Evolutionary conservation across 1,140 invertebrate species (phyloP).

Genomic region (Procambarus clarkii): DNA sequence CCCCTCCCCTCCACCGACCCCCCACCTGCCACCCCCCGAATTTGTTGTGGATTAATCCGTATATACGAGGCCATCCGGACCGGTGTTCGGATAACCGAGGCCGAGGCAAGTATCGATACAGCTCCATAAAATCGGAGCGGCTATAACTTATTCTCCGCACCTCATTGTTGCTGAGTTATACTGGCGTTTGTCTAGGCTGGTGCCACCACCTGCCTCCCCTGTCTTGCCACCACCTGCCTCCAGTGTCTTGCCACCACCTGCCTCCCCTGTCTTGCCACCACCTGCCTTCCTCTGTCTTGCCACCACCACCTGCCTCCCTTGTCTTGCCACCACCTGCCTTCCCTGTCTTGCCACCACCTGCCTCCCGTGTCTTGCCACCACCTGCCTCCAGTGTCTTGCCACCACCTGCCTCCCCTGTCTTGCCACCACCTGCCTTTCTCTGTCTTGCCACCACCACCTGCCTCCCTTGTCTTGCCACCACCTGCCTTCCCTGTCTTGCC

Average conservation of each 20-base stretch:
- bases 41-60: background rate
- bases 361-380: slow-evolving; percentile 1
- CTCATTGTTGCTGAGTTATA: slow-evolving; percentile 2
- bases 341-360: background rate
- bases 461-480: too few relatives aligned
- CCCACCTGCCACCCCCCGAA: background rate
- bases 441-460: too few relatives aligned
- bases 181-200: background rate
- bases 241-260: background rate
- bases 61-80: background rate
- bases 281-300: background rate
- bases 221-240: background rate
- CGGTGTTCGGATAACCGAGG: slow-evolving; percentile 1
- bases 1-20: background rate
- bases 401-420: too few relatives aligned
- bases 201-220: background rate
- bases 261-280: background rate
- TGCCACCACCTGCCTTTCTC: too few relatives aligned
- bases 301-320: background rate
- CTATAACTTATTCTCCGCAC: background rate
- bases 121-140: slow-evolving; percentile 11
- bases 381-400: background rate
- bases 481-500: too few relatives aligned
- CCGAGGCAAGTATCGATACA: background rate
- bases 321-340: background rate